Conservation (phyloP, 2,888 invertebrate species). For the Syrista parreyssii region DNA sequence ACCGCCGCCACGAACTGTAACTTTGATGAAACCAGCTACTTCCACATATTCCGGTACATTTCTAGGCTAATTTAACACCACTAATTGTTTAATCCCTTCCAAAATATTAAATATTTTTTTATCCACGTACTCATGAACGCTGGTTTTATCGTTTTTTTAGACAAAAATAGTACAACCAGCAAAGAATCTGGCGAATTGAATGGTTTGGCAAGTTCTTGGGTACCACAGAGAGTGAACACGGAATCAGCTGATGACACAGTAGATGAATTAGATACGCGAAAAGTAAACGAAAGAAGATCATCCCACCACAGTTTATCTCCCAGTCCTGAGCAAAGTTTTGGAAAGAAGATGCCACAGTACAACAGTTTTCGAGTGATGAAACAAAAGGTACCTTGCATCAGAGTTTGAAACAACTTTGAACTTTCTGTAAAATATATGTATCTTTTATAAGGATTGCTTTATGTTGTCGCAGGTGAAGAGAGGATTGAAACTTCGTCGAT, state of each 20-base stretch:
- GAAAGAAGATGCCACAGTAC: conserved; percentile 57
- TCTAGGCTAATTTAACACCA: not conserved
- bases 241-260: conserved; percentile 33
- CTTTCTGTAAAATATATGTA: not conserved
- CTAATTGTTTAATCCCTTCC: not conserved
- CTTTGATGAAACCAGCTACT: conserved; percentile 51
- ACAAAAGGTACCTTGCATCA: conserved; percentile 52
- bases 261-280: conserved; percentile 36
- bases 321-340: conserved; percentile 55
- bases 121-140: not conserved
- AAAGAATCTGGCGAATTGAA: conserved; percentile 49
- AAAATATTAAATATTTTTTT: not conserved
- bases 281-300: conserved; percentile 44
- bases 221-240: conserved; percentile 32
- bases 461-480: conserved; percentile 54
- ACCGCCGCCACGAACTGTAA: conserved; percentile 59
- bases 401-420: not conserved
- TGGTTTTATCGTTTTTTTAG: conserved; percentile 21
- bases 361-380: conserved; percentile 63
- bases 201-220: conserved; percentile 44
- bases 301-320: conserved; percentile 53
- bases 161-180: conserved; percentile 46
- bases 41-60: conserved; percentile 45
- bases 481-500: conserved; percentile 62
- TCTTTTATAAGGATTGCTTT: conserved; percentile 9